phyloP scores from a whole-genome alignment of 2,113 vertebrate genomes.

The Heterotis niloticus region DNA sequence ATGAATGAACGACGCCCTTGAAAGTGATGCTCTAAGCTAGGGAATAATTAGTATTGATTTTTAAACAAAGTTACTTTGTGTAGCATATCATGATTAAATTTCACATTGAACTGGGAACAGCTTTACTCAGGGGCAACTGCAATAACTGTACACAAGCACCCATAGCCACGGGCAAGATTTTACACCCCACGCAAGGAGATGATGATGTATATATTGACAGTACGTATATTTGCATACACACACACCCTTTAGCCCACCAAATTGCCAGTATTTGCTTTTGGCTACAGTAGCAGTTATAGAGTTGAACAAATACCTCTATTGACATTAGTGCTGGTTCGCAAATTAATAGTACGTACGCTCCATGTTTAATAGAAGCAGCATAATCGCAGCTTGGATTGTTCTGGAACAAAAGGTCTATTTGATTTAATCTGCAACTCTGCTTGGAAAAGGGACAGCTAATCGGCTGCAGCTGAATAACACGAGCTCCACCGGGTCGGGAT shows the following conservation, averaged over 20 bases:
- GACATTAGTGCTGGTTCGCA: not conserved
- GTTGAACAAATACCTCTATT: not conserved
- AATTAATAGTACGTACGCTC: not conserved
- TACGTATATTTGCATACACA: not conserved
- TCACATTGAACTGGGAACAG: constrained; percentile 4
- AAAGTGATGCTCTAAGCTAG: not conserved
- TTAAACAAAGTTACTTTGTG: not conserved
- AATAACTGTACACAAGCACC: not conserved
- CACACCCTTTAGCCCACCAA: not conserved
- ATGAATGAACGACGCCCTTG: not conserved
- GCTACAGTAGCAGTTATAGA: too few relatives aligned
- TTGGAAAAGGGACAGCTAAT: not conserved
- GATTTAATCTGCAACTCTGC: not conserved
- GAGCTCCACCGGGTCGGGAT: not conserved
- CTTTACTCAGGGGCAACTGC: constrained; percentile 1
- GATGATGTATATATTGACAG: constrained; percentile 1
- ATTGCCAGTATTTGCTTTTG: not conserved
- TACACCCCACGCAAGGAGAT: not conserved
- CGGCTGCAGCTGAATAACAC: not conserved
- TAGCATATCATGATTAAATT: not conserved
- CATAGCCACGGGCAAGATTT: not conserved
- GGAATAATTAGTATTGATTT: not conserved
- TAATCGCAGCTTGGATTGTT: constrained; percentile 1
- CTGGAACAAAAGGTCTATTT: not conserved
- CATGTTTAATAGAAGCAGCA: not conserved